Evolutionary conservation across 2,113 vertebrate genomes (phyloP), one percentile per base, ranked within the genome.

Genomic region (Zosterops japonicus): DNA sequence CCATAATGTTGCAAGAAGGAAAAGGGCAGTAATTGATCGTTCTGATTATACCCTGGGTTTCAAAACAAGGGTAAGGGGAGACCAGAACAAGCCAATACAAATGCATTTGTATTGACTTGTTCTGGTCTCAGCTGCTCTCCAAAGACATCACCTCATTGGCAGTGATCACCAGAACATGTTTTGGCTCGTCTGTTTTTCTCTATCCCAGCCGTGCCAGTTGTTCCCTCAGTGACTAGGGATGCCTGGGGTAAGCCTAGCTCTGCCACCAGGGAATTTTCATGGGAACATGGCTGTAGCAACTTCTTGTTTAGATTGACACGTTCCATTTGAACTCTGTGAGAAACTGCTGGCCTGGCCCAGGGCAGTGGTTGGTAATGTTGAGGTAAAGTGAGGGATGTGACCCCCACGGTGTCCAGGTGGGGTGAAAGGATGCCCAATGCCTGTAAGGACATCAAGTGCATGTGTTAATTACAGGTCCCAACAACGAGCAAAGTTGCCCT

Each of bases 391-490:
- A 25, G 23, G 59, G 63, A 24, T 55, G 36, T 23, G 49, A 36
- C 16, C 31, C 31, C 20, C 5, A 0, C 0, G 0, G 24, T 35
- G 70, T 53, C 67, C 33, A 23, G 44, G 23, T 36, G 24, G 20
- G 33, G 8, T 46, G n/a, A 36, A 50, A 64, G 42, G 22, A 29
- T 33, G 35, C 41, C 19, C 39, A 42, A 0, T 53, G 23, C 20
- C 21, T 72, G 8, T 56, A 42, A 89, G 42, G 25, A 28, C 12
- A 13, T 63, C n/a, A 42, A 25, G 22, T 71, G 27, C 17, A 1
- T 29, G 4, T 52, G n/a, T 56, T 52, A 52, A 1, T 80, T 81
- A 10, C 4, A 44, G 47, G 23, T 50, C 67, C 18, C 47, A 39
- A 27, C 0, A 5, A 83, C 49, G 70, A 60, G 31, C 35, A 22